phyloP scores from a whole-genome alignment of 2,797 vertebrate species.

The Smutsia temminckii region DNA sequence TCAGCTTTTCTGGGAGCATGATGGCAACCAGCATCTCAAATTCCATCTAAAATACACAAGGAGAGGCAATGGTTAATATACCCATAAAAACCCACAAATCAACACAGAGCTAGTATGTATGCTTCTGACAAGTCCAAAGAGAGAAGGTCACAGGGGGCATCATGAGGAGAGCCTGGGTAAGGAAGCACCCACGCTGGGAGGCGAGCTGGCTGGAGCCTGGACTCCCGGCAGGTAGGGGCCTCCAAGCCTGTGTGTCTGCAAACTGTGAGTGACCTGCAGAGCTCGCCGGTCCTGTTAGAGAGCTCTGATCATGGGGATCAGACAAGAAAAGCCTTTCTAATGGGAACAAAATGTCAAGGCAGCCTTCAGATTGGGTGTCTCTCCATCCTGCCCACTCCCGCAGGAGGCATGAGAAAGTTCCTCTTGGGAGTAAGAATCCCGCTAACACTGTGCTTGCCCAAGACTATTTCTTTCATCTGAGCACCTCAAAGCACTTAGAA shows the following conservation, averaged over 20 bases:
- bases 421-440: not conserved
- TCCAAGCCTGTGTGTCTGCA: not conserved
- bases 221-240: not conserved
- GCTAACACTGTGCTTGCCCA: not conserved
- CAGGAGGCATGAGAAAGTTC: not conserved
- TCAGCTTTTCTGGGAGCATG: not conserved
- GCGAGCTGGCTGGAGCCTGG: not conserved
- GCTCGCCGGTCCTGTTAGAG: not conserved
- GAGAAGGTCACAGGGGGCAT: not conserved
- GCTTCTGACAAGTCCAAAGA: too few species aligned
- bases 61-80: not conserved
- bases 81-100: not conserved
- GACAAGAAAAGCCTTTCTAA: not conserved
- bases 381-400: not conserved
- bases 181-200: accelerated
- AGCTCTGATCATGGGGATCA: not conserved
- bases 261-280: not conserved
- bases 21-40: not conserved
- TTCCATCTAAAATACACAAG: not conserved
- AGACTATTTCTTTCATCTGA: not conserved
- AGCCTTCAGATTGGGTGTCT: not conserved
- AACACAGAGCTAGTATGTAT: accelerated
- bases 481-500: not conserved
- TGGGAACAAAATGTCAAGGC: not conserved
- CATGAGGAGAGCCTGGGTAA: accelerated